Conservation (phyloP, 1,140 invertebrate species). For the Nixonia krombeini region DNA sequence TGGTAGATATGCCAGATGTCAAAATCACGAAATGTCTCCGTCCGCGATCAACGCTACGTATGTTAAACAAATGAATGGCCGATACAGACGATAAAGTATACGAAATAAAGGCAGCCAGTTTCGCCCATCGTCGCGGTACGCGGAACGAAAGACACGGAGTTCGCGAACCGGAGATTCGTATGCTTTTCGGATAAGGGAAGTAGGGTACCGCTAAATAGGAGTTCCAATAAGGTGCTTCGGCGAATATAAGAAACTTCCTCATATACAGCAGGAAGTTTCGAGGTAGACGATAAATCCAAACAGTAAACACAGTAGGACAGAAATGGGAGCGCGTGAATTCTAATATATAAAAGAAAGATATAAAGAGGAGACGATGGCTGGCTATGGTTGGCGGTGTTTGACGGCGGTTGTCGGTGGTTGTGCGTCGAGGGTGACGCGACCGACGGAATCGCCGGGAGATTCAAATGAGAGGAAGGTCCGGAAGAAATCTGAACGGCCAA, state of each 20-base stretch:
- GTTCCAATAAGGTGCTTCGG: not conserved
- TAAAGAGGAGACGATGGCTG: slow-evolving; percentile 55
- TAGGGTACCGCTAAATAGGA: not conserved
- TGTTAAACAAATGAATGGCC: too few species aligned
- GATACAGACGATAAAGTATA: too few species aligned
- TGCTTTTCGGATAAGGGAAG: not conserved
- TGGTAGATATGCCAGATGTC: too few species aligned
- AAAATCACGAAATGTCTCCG: too few species aligned
- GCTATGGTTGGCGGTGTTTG: slow-evolving; percentile 37
- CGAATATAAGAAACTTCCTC: slow-evolving; percentile 12
- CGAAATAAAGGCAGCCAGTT: too few species aligned
- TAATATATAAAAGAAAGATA: slow-evolving; percentile 72
- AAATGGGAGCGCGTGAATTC: slow-evolving; percentile 52
- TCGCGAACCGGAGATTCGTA: not conserved
- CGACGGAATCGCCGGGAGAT: slow-evolving; percentile 54
- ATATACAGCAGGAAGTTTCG: slow-evolving; percentile 19
- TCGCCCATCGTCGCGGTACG: too few species aligned
- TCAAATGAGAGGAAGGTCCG: slow-evolving; percentile 58
- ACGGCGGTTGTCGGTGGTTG: too few species aligned
- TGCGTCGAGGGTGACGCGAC: too few species aligned
- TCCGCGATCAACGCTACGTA: too few species aligned
- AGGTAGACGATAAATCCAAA: slow-evolving; percentile 65
- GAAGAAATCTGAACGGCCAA: slow-evolving; percentile 71
- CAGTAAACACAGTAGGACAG: slow-evolving; percentile 62
- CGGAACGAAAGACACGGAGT: too few species aligned